Percentiles rank a stretch among this genome's conserved stretches.
phyloP scores from a whole-genome alignment of 1,140 invertebrate species.

The Matsumurasca onukii region DNA sequence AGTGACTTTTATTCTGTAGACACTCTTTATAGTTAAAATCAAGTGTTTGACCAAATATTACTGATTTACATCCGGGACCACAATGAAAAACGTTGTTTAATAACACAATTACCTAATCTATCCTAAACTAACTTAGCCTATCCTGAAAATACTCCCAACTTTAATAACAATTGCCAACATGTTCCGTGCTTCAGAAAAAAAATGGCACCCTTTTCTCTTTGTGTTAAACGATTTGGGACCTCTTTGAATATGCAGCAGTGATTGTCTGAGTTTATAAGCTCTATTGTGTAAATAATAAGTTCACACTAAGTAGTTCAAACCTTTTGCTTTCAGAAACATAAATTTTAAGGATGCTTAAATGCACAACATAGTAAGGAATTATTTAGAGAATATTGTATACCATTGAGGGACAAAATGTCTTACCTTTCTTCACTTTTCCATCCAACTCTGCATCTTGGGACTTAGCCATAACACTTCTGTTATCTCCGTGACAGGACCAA shows the following conservation, averaged over 20 bases:
- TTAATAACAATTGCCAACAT: too few species aligned
- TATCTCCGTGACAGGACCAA: neutral
- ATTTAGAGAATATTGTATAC: neutral
- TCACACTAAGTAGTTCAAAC: neutral
- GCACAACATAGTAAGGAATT: neutral
- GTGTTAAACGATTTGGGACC: neutral
- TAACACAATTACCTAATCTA: too few species aligned
- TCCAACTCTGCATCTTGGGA: constrained; percentile 63
- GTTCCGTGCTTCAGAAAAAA: too few species aligned
- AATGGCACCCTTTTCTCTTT: too few species aligned
- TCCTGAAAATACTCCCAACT: too few species aligned
- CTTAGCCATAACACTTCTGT: neutral
- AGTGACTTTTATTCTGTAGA: too few species aligned
- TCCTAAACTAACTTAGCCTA: too few species aligned
- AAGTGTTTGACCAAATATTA: too few species aligned
- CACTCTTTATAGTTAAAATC: too few species aligned
- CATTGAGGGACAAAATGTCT: neutral
- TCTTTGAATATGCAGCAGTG: neutral
- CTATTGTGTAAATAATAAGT: constrained; percentile 11
- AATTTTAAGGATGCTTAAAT: neutral
- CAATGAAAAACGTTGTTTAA: too few species aligned
- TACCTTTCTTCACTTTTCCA: constrained; percentile 71
- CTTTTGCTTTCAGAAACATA: neutral
- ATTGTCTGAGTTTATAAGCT: constrained; percentile 17
- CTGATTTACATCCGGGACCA: too few species aligned